A percentile compares a stretch with the other conserved stretches of the same genome.
These are phyloP conservation scores for Salmo trutta DNA, from an alignment of 2,797 vertebrate species.

Conservation along the genomic window DNA sequence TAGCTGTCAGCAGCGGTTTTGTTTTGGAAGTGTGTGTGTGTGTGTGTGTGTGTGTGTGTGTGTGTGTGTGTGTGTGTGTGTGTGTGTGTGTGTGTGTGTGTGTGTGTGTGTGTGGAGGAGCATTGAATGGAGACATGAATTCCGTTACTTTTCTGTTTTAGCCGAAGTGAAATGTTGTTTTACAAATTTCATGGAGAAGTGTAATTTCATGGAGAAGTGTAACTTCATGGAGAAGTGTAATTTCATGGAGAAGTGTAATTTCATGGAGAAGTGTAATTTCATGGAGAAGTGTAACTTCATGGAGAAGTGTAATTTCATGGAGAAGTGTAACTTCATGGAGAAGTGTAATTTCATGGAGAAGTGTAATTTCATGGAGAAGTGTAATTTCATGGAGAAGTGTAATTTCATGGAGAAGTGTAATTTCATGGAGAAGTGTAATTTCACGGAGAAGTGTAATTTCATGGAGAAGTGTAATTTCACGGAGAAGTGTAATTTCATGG, in stretches of 20 bases:
- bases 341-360: conserved; percentile 20
- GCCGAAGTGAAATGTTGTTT: conserved; percentile 15
- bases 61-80: conserved; percentile 8
- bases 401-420: not conserved
- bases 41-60: conserved; percentile 13
- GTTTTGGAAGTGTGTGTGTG: not conserved
- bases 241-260: too few relatives aligned
- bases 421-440: conserved; percentile 30
- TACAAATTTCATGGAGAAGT: conserved; percentile 20
- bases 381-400: too few relatives aligned
- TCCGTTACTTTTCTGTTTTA: conserved; percentile 10
- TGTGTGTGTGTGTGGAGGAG: not conserved
- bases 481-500: too few relatives aligned
- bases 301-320: conserved; percentile 22
- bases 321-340: conserved; percentile 27
- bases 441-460: too few relatives aligned
- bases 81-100: not conserved
- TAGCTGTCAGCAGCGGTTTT: conserved; percentile 4
- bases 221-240: too few relatives aligned
- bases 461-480: too few relatives aligned
- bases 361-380: conserved; percentile 31
- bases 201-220: too few relatives aligned
- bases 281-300: conserved; percentile 27
- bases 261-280: conserved; percentile 6
- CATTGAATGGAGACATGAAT: not conserved